Conservation (phyloP, 2,888 invertebrate genomes). For the Acleris emargana region DNA sequence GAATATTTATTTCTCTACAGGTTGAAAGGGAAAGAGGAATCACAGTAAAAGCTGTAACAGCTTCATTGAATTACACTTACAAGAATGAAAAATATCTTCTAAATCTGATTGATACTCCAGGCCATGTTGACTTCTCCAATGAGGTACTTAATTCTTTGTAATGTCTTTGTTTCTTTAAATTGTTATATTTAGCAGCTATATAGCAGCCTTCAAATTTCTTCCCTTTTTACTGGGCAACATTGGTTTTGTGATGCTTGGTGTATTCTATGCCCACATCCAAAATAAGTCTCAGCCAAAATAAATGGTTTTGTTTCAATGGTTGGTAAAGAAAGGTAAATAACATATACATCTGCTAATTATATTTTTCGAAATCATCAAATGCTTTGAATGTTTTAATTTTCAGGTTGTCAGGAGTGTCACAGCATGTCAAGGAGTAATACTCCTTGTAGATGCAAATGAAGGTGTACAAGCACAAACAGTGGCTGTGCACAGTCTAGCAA, state of each 20-base stretch:
- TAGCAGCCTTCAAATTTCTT: too few relatives aligned
- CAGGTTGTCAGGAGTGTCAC: conserved; percentile 93
- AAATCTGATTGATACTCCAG: conserved; percentile 98
- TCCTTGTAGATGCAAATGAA: conserved; percentile 98
- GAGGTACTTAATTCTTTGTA: conserved; percentile 85
- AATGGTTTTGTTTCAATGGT: too few relatives aligned
- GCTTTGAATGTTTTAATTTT: conserved; percentile 23
- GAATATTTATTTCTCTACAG: conserved; percentile 57
- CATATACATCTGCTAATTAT: too few relatives aligned
- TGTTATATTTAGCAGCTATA: too few relatives aligned
- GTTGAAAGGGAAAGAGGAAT: conserved; percentile 98
- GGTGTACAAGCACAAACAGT: conserved; percentile 99
- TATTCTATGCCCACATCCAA: too few relatives aligned
- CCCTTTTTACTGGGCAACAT: too few relatives aligned
- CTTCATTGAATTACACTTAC: conserved; percentile 91
- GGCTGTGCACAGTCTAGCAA: conserved; percentile 97
- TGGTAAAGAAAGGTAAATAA: too few relatives aligned
- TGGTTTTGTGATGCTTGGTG: too few relatives aligned
- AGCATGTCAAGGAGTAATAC: conserved; percentile 97
- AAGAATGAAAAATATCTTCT: conserved; percentile 89
- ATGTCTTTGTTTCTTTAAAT: not conserved
- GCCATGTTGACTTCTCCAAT: conserved; percentile 98
- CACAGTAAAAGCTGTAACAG: conserved; percentile 99
- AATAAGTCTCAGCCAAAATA: too few relatives aligned
- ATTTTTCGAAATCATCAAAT: too few relatives aligned